Base-by-base conservation (phyloP, 2,797 vertebrate species). In the Schizopygopsis malacanthus region DNA sequence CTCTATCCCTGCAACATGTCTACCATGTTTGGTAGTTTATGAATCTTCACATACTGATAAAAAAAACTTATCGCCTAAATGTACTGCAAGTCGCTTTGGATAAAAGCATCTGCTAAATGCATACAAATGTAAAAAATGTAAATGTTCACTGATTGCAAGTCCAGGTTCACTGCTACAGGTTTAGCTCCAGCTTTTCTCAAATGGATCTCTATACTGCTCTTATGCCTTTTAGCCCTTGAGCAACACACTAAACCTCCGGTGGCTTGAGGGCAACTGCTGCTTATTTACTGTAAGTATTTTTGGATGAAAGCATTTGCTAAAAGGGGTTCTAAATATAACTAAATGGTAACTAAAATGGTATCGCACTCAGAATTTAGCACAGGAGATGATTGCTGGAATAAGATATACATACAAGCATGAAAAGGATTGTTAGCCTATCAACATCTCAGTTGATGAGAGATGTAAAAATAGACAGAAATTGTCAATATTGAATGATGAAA, bases 221-320 rank as follows among this genome's bases (percentile, higher is more conserved):
- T 15, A 39, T 25, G 45, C 28, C 39, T 59, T 73, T 61, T 50
- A 61, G 54, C 41, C 41, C 54, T 50, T 33, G 41, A 75, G 56
- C 70, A 61, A 39, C 0, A 9, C 41, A 63, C 0, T 28, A 41
- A 73, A 82, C 25, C 56, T 83, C 54, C 20, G 7, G 41, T 63
- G 63, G 81, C 81, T 47, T 56, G 18, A 50, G 20, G 70, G 22
- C 10, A 16, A 56, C 54, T 61, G n/a, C 41, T 73, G 6, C 52
- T 82, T 18, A 28, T n/a, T 39, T 75, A 16, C 18, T 37, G 20
- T 45, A 61, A 33, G 22, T 56, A 45, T 82, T 61, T 82, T 45
- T 43, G 39, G 25, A 83, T 83, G 13, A 83, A 65, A 83, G 71
- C 70, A n/a, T 45, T 33, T 45, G 25, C 16, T 82, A 61, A 71